A percentile compares a stretch with the other conserved stretches of the same genome.
phyloP scores from a whole-genome alignment of 2,113 vertebrate species.

The Actenoides lindsayi region DNA sequence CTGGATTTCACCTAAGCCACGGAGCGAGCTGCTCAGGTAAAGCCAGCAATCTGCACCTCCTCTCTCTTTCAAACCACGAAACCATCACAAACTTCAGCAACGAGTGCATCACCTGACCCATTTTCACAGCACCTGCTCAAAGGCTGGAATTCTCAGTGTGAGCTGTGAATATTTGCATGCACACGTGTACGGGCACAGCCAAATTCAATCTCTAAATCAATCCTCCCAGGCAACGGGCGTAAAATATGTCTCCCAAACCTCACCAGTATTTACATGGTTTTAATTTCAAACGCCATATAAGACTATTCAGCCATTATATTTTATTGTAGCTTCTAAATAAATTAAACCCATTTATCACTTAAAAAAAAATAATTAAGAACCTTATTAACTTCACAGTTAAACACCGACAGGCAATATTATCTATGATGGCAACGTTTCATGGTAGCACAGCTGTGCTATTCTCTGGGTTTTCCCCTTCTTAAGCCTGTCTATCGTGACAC shows the following conservation, averaged over 20 bases:
- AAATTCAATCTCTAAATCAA: background rate
- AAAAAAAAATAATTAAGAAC: background rate
- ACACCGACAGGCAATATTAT: background rate
- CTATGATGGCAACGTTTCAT: background rate
- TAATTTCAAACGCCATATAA: constrained; percentile 56
- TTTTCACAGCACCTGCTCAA: constrained; percentile 13
- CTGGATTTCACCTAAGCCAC: background rate
- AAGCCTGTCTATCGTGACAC: background rate
- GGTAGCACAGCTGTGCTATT: background rate
- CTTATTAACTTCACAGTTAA: constrained; percentile 52
- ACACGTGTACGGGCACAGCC: fast-evolving
- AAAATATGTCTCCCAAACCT: constrained; percentile 31
- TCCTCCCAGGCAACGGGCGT: constrained; percentile 22
- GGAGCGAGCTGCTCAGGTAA: background rate
- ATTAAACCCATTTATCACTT: constrained; percentile 63
- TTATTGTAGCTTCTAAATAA: constrained; percentile 56
- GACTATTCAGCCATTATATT: constrained; percentile 21
- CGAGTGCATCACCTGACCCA: background rate
- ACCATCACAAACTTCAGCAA: background rate
- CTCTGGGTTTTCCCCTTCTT: background rate
- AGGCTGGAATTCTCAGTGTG: background rate
- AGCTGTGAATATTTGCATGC: constrained; percentile 16
- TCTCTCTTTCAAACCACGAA: background rate
- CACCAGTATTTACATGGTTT: constrained; percentile 47
- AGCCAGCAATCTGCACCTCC: background rate